phyloP scores from a whole-genome alignment of 2,113 vertebrate species.

The Phoxinus phoxinus region DNA sequence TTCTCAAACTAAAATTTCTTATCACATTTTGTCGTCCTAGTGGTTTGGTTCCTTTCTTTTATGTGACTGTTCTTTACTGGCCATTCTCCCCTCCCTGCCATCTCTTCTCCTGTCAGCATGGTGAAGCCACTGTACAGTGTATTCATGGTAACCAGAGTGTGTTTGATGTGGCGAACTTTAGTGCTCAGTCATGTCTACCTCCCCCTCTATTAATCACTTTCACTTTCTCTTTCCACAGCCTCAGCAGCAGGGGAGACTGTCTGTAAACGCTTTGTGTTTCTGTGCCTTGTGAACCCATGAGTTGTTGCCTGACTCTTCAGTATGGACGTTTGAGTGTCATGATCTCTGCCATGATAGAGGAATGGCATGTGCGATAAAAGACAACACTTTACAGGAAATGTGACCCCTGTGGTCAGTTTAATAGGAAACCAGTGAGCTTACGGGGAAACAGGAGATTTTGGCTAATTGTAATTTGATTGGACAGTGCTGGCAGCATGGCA shows the following conservation, averaged over 20 bases:
- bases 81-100: slow-evolving; percentile 83
- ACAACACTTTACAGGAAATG: slow-evolving; percentile 19
- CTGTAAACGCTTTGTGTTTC: slow-evolving; percentile 75
- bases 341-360: slow-evolving; percentile 52
- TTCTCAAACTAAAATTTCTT: slow-evolving; percentile 80
- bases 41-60: slow-evolving; percentile 77
- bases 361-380: slow-evolving; percentile 51
- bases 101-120: slow-evolving; percentile 81
- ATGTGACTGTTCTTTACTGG: slow-evolving; percentile 81
- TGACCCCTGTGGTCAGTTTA: slow-evolving; percentile 10
- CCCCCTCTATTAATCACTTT: slow-evolving; percentile 78
- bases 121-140: slow-evolving; percentile 85
- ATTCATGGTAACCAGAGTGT: slow-evolving; percentile 77
- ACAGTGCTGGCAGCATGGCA: slow-evolving; percentile 44
- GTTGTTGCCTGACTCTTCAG: slow-evolving; percentile 62
- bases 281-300: slow-evolving; percentile 68
- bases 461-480: slow-evolving; percentile 37
- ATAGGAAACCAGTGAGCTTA: slow-evolving; percentile 10
- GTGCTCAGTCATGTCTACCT: slow-evolving; percentile 70
- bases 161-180: slow-evolving; percentile 71
- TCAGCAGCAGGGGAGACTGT: slow-evolving; percentile 72
- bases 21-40: slow-evolving; percentile 86
- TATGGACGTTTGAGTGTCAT: slow-evolving; percentile 56
- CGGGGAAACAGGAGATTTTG: slow-evolving; percentile 28
- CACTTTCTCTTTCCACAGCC: slow-evolving; percentile 80